A percentile compares a stretch with the other conserved stretches of the same genome.
These are phyloP conservation scores for Struthio camelus DNA, from an alignment of 2,113 vertebrate genomes.

Conservation along the genomic window DNA sequence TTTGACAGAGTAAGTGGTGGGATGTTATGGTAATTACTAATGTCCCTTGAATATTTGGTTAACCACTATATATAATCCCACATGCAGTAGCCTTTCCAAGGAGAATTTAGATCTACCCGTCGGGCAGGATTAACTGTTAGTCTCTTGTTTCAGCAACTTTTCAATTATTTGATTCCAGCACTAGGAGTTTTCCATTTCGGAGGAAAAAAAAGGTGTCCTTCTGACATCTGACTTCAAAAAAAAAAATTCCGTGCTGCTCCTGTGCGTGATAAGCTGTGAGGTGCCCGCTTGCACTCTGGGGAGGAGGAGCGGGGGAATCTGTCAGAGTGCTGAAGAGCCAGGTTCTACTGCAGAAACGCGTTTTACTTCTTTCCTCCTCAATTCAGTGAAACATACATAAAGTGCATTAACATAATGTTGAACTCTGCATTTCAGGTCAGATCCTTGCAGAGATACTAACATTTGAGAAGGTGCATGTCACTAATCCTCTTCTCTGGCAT, in stretches of 20 bases:
- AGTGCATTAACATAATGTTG: background rate
- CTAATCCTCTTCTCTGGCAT: background rate
- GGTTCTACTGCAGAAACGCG: background rate
- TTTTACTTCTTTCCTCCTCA: background rate
- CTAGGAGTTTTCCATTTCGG: slow-evolving; percentile 66
- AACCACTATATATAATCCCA: slow-evolving; percentile 69
- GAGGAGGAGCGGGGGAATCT: background rate
- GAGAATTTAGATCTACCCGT: slow-evolving; percentile 73
- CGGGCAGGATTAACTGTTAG: slow-evolving; percentile 74
- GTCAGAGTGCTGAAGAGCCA: background rate
- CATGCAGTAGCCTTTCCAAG: slow-evolving; percentile 67
- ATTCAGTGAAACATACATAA: background rate
- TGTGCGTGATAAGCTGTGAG: background rate
- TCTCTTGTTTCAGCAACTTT: slow-evolving; percentile 75
- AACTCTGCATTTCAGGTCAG: background rate
- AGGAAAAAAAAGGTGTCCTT: background rate
- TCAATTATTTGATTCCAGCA: slow-evolving; percentile 70
- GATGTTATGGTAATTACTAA: slow-evolving; percentile 73
- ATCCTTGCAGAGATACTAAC: background rate
- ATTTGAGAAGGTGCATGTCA: background rate
- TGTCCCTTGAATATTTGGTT: slow-evolving; percentile 77
- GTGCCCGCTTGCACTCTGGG: background rate
- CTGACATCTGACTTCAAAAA: slow-evolving; percentile 10
- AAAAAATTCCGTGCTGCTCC: background rate
- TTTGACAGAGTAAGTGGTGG: slow-evolving; percentile 72